Conservation (phyloP, 2,888 invertebrate genomes). For the Ectemnius continuus region DNA sequence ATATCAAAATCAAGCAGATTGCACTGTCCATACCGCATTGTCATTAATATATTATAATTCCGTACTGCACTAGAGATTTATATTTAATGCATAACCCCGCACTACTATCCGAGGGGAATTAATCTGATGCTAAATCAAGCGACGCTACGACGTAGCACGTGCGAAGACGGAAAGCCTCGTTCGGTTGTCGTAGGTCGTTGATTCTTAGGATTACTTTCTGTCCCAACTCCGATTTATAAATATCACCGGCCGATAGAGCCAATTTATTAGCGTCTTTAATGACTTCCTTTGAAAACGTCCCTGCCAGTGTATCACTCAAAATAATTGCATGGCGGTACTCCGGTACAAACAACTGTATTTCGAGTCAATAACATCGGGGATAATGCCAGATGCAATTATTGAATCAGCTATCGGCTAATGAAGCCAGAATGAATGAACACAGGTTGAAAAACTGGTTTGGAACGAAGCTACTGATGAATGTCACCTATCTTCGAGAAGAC, state of each 20-base stretch:
- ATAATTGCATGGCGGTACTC: not conserved
- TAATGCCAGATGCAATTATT: not conserved
- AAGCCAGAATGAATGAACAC: no score
- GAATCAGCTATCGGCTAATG: not conserved
- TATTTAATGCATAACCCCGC: no score
- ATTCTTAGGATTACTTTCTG: constrained; percentile 49
- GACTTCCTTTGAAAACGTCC: no score
- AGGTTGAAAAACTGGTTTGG: no score
- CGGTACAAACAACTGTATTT: no score
- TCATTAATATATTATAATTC: no score
- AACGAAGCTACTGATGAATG: no score
- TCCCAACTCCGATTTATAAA: constrained; percentile 25
- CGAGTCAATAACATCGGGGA: not conserved
- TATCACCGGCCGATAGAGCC: constrained; percentile 3
- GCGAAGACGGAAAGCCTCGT: constrained; percentile 48
- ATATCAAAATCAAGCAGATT: no score
- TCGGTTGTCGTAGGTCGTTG: constrained; percentile 62
- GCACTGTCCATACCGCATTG: no score
- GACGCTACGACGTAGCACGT: constrained; percentile 53
- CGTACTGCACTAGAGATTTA: no score
- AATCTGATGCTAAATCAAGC: constrained; percentile 40
- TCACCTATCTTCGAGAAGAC: no score
- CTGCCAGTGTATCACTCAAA: not conserved
- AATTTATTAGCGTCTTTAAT: not conserved
- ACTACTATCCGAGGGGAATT: not conserved